These are phyloP conservation scores for Epinephelus malabaricus DNA, from an alignment of 2,797 vertebrate species.

Conservation along the genomic window DNA sequence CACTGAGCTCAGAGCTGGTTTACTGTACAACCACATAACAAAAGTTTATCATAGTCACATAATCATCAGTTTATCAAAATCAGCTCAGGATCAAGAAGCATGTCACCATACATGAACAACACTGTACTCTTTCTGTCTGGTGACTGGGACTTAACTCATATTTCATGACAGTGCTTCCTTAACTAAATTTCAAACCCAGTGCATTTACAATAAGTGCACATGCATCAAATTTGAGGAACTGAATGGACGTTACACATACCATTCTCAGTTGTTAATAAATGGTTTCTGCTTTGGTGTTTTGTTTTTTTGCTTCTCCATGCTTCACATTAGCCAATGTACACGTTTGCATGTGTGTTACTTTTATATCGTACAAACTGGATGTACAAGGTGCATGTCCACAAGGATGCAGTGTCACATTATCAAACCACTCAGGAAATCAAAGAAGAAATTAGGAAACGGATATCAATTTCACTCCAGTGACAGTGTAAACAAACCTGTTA, in stretches of 20 bases:
- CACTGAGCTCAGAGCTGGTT: slow-evolving; percentile 36
- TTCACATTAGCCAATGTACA: neutral
- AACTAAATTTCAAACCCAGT: neutral
- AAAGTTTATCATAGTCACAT: neutral
- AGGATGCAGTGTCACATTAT: neutral
- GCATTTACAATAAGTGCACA: neutral
- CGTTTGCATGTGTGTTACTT: slow-evolving; percentile 2
- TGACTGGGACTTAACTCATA: neutral
- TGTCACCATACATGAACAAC: neutral
- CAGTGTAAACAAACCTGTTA: neutral
- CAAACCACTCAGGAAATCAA: neutral
- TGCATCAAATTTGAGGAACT: neutral
- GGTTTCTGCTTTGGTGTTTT: neutral
- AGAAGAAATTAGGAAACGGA: neutral
- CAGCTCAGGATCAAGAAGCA: too few relatives aligned
- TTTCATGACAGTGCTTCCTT: neutral
- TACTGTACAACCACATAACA: slow-evolving; percentile 30
- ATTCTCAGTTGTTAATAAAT: neutral
- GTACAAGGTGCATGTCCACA: neutral
- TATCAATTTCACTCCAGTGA: neutral
- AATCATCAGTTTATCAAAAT: neutral
- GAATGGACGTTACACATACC: neutral
- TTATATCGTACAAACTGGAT: neutral
- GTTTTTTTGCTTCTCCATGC: neutral
- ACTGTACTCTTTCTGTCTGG: neutral